These are phyloP conservation scores for Zygogramma bicolorata DNA, from an alignment of 2,888 invertebrate species.

Conservation along the genomic window DNA sequence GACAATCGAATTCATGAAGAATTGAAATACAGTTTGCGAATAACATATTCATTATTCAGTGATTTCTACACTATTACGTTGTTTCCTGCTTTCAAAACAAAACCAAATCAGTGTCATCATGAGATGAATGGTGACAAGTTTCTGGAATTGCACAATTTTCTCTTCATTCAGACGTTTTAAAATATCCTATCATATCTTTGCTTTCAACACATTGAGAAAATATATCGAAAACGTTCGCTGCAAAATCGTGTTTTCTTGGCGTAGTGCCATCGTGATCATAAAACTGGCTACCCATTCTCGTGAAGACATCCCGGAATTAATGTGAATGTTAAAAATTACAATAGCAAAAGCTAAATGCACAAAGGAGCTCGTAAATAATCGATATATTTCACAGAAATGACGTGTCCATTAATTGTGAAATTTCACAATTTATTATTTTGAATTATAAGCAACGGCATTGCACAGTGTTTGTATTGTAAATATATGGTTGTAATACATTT, in stretches of 20 bases:
- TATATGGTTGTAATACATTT: conserved; percentile 36
- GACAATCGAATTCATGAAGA: too few species aligned
- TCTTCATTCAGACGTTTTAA: too few species aligned
- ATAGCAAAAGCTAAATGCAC: conserved; percentile 29
- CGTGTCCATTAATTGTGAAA: conserved; percentile 54
- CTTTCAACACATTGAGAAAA: not conserved
- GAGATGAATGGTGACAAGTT: too few species aligned
- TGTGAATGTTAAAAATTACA: conserved; percentile 40
- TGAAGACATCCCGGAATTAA: conserved; percentile 33
- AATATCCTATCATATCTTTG: not conserved
- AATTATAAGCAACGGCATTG: conserved; percentile 42
- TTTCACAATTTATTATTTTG: conserved; percentile 52
- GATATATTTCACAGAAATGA: conserved; percentile 54
- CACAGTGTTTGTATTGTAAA: conserved; percentile 40
- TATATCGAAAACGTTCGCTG: not conserved
- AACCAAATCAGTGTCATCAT: too few species aligned
- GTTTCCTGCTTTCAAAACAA: too few species aligned
- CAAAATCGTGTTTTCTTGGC: conserved; percentile 12
- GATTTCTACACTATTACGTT: too few species aligned
- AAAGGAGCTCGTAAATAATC: conserved; percentile 53
- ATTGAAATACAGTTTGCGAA: too few species aligned
- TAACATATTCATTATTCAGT: too few species aligned
- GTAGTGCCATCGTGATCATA: conserved; percentile 31
- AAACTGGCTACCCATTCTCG: conserved; percentile 31
- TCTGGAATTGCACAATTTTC: too few species aligned